Percentiles rank a stretch among this genome's conserved stretches.
Conservation (phyloP, 2,113 vertebrate genomes). For the Coreoperca whiteheadi region DNA sequence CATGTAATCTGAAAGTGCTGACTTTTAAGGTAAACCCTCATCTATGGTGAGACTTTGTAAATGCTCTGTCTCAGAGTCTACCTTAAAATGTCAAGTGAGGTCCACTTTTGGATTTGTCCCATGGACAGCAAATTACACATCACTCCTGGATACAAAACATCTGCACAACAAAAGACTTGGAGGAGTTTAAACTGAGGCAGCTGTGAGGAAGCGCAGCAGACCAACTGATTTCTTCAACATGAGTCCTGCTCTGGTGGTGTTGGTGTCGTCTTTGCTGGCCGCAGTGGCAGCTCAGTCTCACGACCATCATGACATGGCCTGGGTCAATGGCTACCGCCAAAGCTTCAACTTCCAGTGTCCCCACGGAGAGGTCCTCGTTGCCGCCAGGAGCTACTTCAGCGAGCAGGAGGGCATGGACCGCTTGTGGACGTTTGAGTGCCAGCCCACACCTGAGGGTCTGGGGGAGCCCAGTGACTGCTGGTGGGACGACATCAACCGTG, state of each 20-base stretch:
- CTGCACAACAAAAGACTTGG: slow-evolving; percentile 90
- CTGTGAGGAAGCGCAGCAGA: slow-evolving; percentile 67
- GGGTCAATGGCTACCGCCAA: slow-evolving; percentile 93
- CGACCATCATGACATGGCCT: slow-evolving; percentile 88
- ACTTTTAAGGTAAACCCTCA: slow-evolving; percentile 71
- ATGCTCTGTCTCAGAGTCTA: slow-evolving; percentile 56
- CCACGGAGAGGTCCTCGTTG: slow-evolving; percentile 92
- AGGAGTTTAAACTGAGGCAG: slow-evolving; percentile 83
- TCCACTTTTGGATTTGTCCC: slow-evolving; percentile 75
- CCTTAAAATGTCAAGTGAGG: slow-evolving; percentile 70
- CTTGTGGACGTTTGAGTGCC: slow-evolving; percentile 94
- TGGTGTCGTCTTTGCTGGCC: slow-evolving; percentile 81
- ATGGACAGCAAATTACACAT: slow-evolving; percentile 87
- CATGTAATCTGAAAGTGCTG: slow-evolving; percentile 27
- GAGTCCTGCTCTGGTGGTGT: slow-evolving; percentile 82
- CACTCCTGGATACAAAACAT: slow-evolving; percentile 89
- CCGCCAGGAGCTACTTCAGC: slow-evolving; percentile 91
- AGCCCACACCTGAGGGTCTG: slow-evolving; percentile 88
- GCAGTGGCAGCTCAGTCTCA: slow-evolving; percentile 68
- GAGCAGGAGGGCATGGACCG: slow-evolving; percentile 93
- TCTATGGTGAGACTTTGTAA: not conserved
- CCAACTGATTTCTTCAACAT: slow-evolving; percentile 77
- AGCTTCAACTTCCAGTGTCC: slow-evolving; percentile 98
- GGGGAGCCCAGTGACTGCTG: slow-evolving; percentile 96
- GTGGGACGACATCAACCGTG: slow-evolving; percentile 98